Base-by-base conservation (phyloP, 2,888 invertebrate species). In the Branchellion lobata region DNA sequence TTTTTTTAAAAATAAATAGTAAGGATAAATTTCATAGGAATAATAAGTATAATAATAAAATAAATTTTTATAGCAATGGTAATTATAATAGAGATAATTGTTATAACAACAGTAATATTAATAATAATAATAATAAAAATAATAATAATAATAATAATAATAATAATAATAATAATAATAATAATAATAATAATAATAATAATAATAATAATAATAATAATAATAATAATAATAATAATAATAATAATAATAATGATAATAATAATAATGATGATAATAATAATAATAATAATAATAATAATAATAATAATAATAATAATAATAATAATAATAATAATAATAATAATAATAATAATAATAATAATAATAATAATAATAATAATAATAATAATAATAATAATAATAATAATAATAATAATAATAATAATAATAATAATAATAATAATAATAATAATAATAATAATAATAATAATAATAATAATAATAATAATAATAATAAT, bases 351-450 rank as follows among this genome's bases (percentile, higher is more conserved):
- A n/a, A 73, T 40, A n/a, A 73, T 40, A 21, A 73, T 73, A n/a
- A 73, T 40, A n/a, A 73, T 73, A n/a, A 73, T 73, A n/a, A 73
- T 73, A n/a, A 73, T 73, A n/a, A 73, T 40, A 3, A 73, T 73
- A n/a, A 73, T 40, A n/a, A 73, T 73, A n/a, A 73, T 40, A n/a
- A 73, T 40, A n/a, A 73, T 40, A 29, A 34, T 29, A 72, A 72
- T n/a, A 14, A 65, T 27, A 47, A 47, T 47, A 14, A 47, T 47
- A 14, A 47, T 47, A 14, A 47, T 47, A 14, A 47, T 47, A 14
- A 47, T 47, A 14, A 47, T 47, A 14, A 47, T 47, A 14, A 69
- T 73, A n/a, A 73, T 73, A n/a, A 73, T 73, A n/a, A 73, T 34
- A n/a, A 73, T 73, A n/a, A 73, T 73, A n/a, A 73, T 73, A 3